Base-by-base conservation (phyloP, 2,113 vertebrate genomes). In the Paracanthobrama guichenoti region DNA sequence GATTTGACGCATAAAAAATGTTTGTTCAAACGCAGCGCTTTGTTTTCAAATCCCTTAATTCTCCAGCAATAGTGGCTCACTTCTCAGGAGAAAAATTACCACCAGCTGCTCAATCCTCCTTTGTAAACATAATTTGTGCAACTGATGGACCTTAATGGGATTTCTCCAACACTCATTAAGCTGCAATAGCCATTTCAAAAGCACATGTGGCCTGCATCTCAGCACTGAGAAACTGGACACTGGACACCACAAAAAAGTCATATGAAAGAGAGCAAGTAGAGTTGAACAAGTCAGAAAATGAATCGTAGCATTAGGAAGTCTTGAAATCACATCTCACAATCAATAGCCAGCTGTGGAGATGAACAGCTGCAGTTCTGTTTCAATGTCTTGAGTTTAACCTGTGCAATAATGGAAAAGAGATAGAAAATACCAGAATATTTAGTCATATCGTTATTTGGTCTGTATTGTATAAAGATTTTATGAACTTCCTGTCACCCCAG, bases 91-190 rank as follows among this genome's bases (percentile, higher is more conserved):
- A 90, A 62, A 83, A 86, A 87, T 86, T 77, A 81, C 35, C 75
- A 79, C 67, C 84, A 76, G 84, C n/a, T 88, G 84, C 42, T 88
- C 35, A 66, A 57, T 85, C 39, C 75, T 77, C 80, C 75, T 82
- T 84, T 82, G 72, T 87, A 67, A 86, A 86, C 87, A 87, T 86
- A 69, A 72, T 88, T 88, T 89, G 81, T 67, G 77, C 81, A 74
- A 84, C 66, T 73, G 16, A 87, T 89, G 60, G 83, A 76, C 66
- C 76, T 83, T 84, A 59, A 84, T 69, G 28, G 67, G 31, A 55
- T 84, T 62, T 81, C 84, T 86, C 77, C 76, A 1, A 86, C 79
- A 20, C 88, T 86, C 46, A 87, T 91, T 88, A 81, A 86, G 62
- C 81, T 35, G 26, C 35, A 87, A 85, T 73, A 72, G 64, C 64